These are phyloP conservation scores for Pandemis corylana DNA, from an alignment of 2,888 invertebrate species.

Conservation along the genomic window DNA sequence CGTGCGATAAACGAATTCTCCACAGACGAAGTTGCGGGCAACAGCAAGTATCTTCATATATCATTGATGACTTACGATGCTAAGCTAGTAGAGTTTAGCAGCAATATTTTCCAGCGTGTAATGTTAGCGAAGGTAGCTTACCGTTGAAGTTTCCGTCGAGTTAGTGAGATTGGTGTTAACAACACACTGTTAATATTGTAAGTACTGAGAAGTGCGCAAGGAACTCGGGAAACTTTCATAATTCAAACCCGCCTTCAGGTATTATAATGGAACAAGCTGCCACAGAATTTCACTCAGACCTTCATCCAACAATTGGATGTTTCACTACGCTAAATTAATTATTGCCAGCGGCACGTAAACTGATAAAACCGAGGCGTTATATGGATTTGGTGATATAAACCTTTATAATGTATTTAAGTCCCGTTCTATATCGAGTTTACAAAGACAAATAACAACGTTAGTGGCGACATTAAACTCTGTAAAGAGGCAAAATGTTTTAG, in stretches of 20 bases:
- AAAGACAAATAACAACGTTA: background rate
- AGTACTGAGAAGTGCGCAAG: conserved; percentile 8
- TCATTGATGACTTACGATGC: too few species aligned
- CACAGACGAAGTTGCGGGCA: too few species aligned
- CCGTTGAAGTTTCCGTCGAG: too few species aligned
- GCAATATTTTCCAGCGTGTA: too few species aligned
- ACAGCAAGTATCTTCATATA: too few species aligned
- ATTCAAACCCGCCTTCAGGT: conserved; percentile 14
- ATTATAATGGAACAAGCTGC: conserved; percentile 14
- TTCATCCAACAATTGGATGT: conserved; percentile 10
- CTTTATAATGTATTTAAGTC: background rate
- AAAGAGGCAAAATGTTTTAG: too few species aligned
- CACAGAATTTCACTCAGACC: background rate
- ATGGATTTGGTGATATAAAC: background rate
- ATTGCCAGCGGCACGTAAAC: background rate
- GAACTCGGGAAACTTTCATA: conserved; percentile 18
- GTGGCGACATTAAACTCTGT: too few species aligned
- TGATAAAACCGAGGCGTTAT: background rate
- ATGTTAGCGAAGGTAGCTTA: too few species aligned
- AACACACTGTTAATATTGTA: conserved; percentile 17
- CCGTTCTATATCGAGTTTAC: background rate
- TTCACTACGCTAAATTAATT: conserved; percentile 1
- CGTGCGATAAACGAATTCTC: too few species aligned
- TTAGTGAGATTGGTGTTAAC: conserved; percentile 8
- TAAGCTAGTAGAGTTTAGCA: too few species aligned